Conservation (phyloP, 1,140 invertebrate species). For the Laupala kohalensis region DNA sequence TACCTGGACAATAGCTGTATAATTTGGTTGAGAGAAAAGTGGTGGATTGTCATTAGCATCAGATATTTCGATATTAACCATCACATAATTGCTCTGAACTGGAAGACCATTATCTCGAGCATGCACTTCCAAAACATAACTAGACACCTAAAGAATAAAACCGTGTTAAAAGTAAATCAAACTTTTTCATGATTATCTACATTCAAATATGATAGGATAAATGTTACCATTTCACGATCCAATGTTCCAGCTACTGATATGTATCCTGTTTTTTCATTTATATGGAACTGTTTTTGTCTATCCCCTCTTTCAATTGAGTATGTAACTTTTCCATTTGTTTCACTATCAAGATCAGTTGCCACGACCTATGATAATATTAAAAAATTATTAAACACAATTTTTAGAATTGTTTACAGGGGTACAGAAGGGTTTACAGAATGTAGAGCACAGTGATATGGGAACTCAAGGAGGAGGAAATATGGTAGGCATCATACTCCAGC, state of each 20-base stretch:
- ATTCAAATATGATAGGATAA: not conserved
- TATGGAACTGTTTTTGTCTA: constrained; percentile 57
- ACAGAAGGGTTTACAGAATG: too few species aligned
- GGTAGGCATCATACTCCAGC: too few species aligned
- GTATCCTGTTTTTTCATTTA: constrained; percentile 65
- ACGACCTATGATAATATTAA: constrained; percentile 34
- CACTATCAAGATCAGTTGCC: constrained; percentile 70
- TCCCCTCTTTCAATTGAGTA: constrained; percentile 74
- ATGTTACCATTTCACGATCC: constrained; percentile 63
- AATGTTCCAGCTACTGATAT: constrained; percentile 58
- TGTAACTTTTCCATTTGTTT: constrained; percentile 58
- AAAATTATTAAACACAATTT: too few species aligned
- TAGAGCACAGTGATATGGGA: too few species aligned
- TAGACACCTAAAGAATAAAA: constrained; percentile 35
- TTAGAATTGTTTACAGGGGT: too few species aligned
- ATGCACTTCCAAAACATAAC: constrained; percentile 63
- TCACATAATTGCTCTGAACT: constrained; percentile 53
- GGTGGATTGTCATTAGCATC: constrained; percentile 87
- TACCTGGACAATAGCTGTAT: constrained; percentile 60
- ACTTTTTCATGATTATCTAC: not conserved
- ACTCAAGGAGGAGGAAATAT: too few species aligned
- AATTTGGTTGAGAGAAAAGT: constrained; percentile 60
- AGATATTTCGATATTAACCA: constrained; percentile 65
- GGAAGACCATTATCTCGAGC: constrained; percentile 69
- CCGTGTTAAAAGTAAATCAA: not conserved